A percentile compares a stretch with the other conserved stretches of the same genome.
Evolutionary conservation across 2,888 invertebrate genomes (phyloP).

Genomic region (Lepas anatifera): DNA sequence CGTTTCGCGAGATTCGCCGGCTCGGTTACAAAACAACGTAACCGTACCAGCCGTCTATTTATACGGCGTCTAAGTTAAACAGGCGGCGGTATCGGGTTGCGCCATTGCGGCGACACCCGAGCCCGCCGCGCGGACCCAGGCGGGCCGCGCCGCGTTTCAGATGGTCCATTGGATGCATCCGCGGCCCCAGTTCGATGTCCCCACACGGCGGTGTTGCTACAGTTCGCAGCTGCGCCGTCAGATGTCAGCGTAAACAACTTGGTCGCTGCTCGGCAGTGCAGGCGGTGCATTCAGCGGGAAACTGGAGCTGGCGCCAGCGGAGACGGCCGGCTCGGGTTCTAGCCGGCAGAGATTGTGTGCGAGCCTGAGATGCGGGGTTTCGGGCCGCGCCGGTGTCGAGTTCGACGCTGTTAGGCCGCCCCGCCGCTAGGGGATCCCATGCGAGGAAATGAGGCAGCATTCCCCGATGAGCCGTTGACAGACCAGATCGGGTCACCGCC

Average conservation of each 20-base stretch:
- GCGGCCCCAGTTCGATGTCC: too few relatives aligned
- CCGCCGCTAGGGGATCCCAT: too few relatives aligned
- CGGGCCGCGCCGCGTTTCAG: not conserved
- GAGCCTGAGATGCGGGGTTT: not conserved
- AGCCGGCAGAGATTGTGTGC: not conserved
- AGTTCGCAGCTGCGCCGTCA: not conserved
- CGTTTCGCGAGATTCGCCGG: conserved; percentile 7
- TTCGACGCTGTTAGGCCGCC: not conserved
- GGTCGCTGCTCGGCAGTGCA: too few relatives aligned
- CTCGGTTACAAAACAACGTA: conserved; percentile 8
- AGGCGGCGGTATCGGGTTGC: not conserved
- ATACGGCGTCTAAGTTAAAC: not conserved
- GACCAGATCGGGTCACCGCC: too few relatives aligned
- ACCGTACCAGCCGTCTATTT: conserved; percentile 6
- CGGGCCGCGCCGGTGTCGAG: not conserved
- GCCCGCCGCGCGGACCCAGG: not conserved
- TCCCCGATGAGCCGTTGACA: too few relatives aligned
- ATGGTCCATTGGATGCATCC: not conserved
- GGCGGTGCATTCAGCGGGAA: not conserved
- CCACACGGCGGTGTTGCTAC: not conserved
- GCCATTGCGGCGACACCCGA: not conserved
- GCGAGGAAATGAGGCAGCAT: conserved; percentile 1
- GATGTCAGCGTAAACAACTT: not conserved
- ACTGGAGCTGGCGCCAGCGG: not conserved
- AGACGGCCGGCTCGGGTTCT: not conserved